These are phyloP conservation scores for Eupithecia abbreviata DNA, from an alignment of 2,888 invertebrate genomes.

Conservation along the genomic window DNA sequence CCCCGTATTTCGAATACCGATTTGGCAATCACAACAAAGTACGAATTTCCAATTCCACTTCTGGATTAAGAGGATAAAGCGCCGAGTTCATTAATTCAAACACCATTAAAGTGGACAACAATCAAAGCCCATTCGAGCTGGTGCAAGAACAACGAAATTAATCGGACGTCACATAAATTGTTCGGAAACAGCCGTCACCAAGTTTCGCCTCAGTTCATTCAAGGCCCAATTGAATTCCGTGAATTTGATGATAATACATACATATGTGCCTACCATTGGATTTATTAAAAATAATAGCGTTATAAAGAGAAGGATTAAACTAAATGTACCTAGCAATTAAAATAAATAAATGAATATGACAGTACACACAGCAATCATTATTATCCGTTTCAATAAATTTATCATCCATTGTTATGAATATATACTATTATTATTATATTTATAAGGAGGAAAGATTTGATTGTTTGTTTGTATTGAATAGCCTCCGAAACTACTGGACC, in stretches of 20 bases:
- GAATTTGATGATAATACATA: slow-evolving; percentile 4
- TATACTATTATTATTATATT: too few species aligned
- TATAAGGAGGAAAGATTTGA: too few species aligned
- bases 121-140: slow-evolving; percentile 40
- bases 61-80: slow-evolving; percentile 15
- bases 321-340: neutral
- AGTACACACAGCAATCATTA: too few species aligned
- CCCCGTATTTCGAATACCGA: neutral
- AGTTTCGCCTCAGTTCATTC: slow-evolving; percentile 47
- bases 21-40: neutral
- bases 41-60: slow-evolving; percentile 21
- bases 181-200: slow-evolving; percentile 55
- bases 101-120: slow-evolving; percentile 39
- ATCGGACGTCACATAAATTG: slow-evolving; percentile 55
- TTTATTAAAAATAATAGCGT: neutral
- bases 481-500: too few species aligned
- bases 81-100: slow-evolving; percentile 28
- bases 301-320: neutral
- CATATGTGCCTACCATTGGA: neutral
- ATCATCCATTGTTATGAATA: too few species aligned
- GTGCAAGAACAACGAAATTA: slow-evolving; percentile 51
- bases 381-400: too few species aligned
- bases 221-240: slow-evolving; percentile 45
- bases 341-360: neutral
- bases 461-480: too few species aligned